phyloP scores from a whole-genome alignment of 2,888 invertebrate genomes.

The Sminthurinus aureus region DNA sequence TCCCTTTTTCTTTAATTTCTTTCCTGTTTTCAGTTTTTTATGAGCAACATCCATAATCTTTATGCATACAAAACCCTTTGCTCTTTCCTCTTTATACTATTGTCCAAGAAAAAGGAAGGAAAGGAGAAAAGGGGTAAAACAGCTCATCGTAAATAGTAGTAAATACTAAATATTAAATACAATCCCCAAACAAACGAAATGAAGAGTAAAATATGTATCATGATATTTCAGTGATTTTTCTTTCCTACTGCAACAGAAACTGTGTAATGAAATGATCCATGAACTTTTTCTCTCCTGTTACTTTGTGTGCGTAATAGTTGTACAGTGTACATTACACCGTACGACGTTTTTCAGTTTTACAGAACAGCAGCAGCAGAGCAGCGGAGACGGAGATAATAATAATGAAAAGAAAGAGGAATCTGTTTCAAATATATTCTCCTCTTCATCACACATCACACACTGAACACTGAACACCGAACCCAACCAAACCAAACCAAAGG shows the following conservation, averaged over 20 bases:
- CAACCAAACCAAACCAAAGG: no score
- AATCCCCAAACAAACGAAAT: neutral
- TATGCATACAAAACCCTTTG: no score
- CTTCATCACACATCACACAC: neutral
- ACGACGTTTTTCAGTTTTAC: neutral
- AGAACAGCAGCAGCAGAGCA: no score
- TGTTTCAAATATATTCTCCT: conserved; percentile 13
- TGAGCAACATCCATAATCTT: no score
- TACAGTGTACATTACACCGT: neutral
- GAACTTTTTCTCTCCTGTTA: neutral
- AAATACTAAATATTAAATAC: neutral
- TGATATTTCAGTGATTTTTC: no score
- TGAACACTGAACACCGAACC: neutral
- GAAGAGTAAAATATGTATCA: neutral
- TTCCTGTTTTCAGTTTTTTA: no score
- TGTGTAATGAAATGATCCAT: conserved; percentile 32
- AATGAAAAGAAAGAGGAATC: conserved; percentile 18
- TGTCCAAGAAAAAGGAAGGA: no score
- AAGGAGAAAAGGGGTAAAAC: no score
- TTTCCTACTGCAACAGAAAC: neutral
- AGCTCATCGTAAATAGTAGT: no score
- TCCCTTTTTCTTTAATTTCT: no score
- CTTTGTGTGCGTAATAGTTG: neutral
- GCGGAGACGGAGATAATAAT: neutral
- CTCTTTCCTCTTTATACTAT: no score